Evolutionary conservation across 2,888 invertebrate genomes (phyloP), one percentile per base, ranked within the genome.

Genomic region (Lordiphosa andalusiaca): DNA sequence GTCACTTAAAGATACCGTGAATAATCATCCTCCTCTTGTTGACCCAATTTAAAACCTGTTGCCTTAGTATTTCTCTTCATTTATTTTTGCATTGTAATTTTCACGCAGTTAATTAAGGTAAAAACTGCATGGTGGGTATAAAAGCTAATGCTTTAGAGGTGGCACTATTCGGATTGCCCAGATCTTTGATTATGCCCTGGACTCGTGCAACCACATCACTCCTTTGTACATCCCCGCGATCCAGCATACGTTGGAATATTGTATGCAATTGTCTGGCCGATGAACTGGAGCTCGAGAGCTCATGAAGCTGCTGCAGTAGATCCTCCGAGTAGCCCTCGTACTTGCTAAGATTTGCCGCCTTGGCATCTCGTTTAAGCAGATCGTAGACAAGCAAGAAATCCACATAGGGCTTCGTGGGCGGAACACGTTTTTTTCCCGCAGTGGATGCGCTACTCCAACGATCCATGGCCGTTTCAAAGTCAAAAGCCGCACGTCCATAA

Each of bases 331-430:
- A 90, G 0, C 90, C 90, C 67, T 87, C 87, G 56, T 89, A 90
- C 80, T 87, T 88, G 67, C 85, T 89, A 0, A 90, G 67, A 73
- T 87, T 88, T 3, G 85, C 81, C 0, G 88, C 85, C 56, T 90
- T 90, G 0, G 90, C 89, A 62, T 90, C 90, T 2, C 90, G 86
- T 59, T 90, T 90, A 1, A 90, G 78, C 21, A 90, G 74, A 74
- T 90, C 90, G 50, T 90, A 90, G 19, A 89, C 82, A 46, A 90
- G 81, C 36, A 90, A 67, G 51, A 90, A 89, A 44, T 89, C 89
- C 1, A 90, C 89, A 69, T 90, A 90, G 1, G 90, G 86, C 50
- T 89, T 89, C 0, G 90, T 90, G 33, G 89, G 88, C 10, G 90
- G 90, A 21, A 87, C 81, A 6, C 89, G 85, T 69, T 90, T 90